These are phyloP conservation scores for Drosophila rubida DNA, from an alignment of 2,888 invertebrate genomes.

Conservation along the genomic window DNA sequence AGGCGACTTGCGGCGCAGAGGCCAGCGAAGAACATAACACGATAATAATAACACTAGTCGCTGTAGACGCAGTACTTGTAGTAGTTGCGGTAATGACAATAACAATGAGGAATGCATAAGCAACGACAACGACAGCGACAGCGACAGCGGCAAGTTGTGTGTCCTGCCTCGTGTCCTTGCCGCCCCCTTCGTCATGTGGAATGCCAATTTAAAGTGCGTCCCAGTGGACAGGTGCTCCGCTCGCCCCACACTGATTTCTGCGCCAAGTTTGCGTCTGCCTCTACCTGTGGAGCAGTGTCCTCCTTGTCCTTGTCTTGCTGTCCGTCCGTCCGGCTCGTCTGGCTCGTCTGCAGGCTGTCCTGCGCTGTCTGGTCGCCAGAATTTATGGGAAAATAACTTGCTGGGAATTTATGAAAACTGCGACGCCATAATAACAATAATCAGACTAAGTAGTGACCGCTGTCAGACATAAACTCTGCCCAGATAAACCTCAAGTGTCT, in stretches of 20 bases:
- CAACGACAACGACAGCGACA: not conserved
- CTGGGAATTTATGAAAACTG: constrained; percentile 80
- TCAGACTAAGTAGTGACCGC: constrained; percentile 81
- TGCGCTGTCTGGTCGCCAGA: constrained; percentile 51
- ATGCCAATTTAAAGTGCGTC: constrained; percentile 79
- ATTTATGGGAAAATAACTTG: constrained; percentile 81
- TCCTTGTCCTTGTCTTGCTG: too few relatives aligned
- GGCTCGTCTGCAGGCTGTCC: constrained; percentile 6
- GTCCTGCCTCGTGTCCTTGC: constrained; percentile 11
- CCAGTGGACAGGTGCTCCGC: constrained; percentile 61
- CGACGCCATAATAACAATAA: constrained; percentile 81
- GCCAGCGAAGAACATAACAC: constrained; percentile 20
- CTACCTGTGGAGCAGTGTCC: constrained; percentile 47
- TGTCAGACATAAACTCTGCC: constrained; percentile 75
- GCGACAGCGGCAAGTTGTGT: constrained; percentile 26
- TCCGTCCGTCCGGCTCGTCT: too few relatives aligned
- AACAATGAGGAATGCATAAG: constrained; percentile 34
- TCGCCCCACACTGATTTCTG: constrained; percentile 33
- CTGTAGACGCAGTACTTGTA: not conserved
- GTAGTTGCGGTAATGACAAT: constrained; percentile 16
- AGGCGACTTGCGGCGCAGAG: constrained; percentile 21
- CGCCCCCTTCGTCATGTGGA: constrained; percentile 62
- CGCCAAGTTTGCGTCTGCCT: constrained; percentile 32
- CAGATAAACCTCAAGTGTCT: constrained; percentile 66
- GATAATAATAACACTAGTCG: not conserved